Percentiles rank a stretch among this genome's conserved stretches.
Conservation (phyloP, 1,140 invertebrate species). For the Dendroctonus ponderosae region DNA sequence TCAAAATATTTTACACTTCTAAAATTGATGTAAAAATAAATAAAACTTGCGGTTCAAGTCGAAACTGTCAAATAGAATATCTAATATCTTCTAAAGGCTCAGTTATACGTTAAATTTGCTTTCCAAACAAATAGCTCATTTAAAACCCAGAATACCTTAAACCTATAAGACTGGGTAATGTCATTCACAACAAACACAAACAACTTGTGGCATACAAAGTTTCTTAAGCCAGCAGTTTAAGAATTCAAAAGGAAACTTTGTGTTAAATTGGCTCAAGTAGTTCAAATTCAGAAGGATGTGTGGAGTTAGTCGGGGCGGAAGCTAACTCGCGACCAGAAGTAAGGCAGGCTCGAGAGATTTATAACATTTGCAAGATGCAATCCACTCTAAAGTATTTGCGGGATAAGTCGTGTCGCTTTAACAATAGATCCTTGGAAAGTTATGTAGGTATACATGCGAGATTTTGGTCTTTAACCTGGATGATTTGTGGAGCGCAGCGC, state of each 20-base stretch:
- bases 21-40: too few relatives aligned
- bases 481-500: conserved; percentile 26
- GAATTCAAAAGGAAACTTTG: conserved; percentile 40
- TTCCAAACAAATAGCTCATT: neutral
- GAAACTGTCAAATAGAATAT: too few relatives aligned
- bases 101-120: too few relatives aligned
- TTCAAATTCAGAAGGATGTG: conserved; percentile 41
- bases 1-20: too few relatives aligned
- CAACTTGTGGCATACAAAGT: conserved; percentile 36
- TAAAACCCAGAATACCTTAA: conserved; percentile 11
- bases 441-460: conserved; percentile 47
- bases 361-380: conserved; percentile 48
- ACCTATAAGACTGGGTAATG: conserved; percentile 1
- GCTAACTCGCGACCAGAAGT: conserved; percentile 38
- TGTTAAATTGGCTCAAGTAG: conserved; percentile 43
- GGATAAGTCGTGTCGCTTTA: conserved; percentile 41
- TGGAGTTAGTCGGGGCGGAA: conserved; percentile 44
- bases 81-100: too few relatives aligned
- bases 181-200: conserved; percentile 31
- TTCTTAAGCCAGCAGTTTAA: conserved; percentile 30
- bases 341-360: conserved; percentile 40
- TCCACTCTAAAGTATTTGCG: conserved; percentile 48
- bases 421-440: conserved; percentile 45
- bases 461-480: conserved; percentile 46
- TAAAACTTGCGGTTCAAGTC: too few relatives aligned